Conservation (phyloP, 2,888 invertebrate genomes). For the Machimus atricapillus region DNA sequence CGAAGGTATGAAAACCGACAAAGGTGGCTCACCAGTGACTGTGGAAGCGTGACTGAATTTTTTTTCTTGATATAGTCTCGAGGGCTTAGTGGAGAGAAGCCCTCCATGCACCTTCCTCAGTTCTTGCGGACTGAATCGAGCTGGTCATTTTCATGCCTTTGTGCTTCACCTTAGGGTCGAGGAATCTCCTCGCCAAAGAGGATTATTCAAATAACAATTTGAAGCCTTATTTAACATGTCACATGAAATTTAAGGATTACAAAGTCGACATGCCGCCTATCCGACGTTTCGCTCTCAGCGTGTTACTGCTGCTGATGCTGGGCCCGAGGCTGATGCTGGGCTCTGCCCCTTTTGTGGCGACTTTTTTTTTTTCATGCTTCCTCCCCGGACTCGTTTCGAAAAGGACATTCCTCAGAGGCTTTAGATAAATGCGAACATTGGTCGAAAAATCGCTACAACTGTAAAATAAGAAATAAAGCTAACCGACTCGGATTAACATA, state of each 20-base stretch:
- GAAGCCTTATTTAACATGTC: slow-evolving; percentile 50
- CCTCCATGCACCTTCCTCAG: slow-evolving; percentile 19
- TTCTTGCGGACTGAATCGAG: neutral
- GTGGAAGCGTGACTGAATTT: slow-evolving; percentile 29
- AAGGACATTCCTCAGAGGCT: neutral
- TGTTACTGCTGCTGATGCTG: neutral
- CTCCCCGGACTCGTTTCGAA: neutral
- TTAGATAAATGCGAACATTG: neutral
- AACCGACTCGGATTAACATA: neutral
- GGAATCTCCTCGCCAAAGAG: slow-evolving; percentile 43
- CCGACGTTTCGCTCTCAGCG: slow-evolving; percentile 9
- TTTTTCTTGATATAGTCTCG: neutral
- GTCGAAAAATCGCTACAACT: neutral
- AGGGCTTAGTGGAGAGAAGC: slow-evolving; percentile 17
- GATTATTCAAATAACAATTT: slow-evolving; percentile 49
- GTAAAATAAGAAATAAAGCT: neutral
- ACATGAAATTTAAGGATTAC: slow-evolving; percentile 48
- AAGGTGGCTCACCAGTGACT: neutral
- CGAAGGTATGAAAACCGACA: neutral
- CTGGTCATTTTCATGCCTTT: slow-evolving; percentile 37
- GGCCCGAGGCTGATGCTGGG: neutral
- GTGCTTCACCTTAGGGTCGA: slow-evolving; percentile 32
- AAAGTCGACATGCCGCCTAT: slow-evolving; percentile 44
- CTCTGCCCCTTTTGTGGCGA: neutral
- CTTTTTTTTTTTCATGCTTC: too few species aligned